Conservation (phyloP, 2,888 invertebrate genomes). For the Scrobipalpa costella region DNA sequence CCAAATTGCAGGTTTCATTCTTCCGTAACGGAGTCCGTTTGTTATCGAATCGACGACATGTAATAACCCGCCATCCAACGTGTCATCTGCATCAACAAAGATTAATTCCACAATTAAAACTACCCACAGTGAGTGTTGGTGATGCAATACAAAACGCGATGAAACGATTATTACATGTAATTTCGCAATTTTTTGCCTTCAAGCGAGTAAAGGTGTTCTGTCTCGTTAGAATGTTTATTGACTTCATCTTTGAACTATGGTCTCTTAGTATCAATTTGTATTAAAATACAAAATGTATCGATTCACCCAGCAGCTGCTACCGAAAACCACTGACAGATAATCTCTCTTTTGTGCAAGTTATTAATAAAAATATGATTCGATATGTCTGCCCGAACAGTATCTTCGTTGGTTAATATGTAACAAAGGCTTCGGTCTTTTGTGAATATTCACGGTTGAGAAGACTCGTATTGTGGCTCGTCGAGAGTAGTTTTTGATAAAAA, state of each 20-base stretch:
- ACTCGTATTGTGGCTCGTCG: slow-evolving; percentile 54
- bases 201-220: slow-evolving; percentile 21
- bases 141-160: slow-evolving; percentile 23
- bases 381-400: slow-evolving; percentile 56
- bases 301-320: slow-evolving; percentile 60
- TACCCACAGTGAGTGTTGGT: slow-evolving; percentile 31
- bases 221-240: slow-evolving; percentile 14
- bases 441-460: slow-evolving; percentile 69
- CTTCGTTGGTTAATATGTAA: slow-evolving; percentile 66
- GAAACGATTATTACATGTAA: slow-evolving; percentile 31
- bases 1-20: slow-evolving; percentile 66
- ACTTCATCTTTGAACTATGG: slow-evolving; percentile 6
- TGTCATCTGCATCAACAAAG: slow-evolving; percentile 49
- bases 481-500: slow-evolving; percentile 18
- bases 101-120: slow-evolving; percentile 56
- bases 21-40: slow-evolving; percentile 59
- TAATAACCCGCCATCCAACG: slow-evolving; percentile 58
- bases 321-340: slow-evolving; percentile 70
- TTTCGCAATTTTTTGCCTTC: slow-evolving; percentile 15
- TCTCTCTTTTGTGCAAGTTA: slow-evolving; percentile 75
- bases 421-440: slow-evolving; percentile 70
- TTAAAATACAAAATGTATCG: slow-evolving; percentile 12
- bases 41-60: slow-evolving; percentile 61
- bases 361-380: slow-evolving; percentile 79
- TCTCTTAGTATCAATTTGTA: slow-evolving; percentile 10